Evolutionary conservation across 2,888 invertebrate genomes (phyloP), one percentile per base, ranked within the genome.

Genomic region (Campoplex capitator): DNA sequence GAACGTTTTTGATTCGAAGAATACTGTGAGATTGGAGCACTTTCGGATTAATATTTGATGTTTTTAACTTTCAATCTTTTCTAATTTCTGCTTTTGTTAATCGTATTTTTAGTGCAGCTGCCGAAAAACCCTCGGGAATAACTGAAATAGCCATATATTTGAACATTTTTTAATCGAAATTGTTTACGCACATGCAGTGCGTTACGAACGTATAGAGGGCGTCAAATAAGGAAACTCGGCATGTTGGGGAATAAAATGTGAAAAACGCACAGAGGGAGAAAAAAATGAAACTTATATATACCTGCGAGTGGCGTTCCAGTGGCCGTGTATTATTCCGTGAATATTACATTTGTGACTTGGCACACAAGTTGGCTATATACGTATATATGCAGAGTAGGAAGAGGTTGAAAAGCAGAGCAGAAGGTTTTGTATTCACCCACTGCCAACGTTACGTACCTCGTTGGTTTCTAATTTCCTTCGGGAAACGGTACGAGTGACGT

Each of bases 401-500:
- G 89, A 88, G 88, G 89, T 88, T 83, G 84, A 85, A 84, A 80
- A 83, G 87, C 85, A 88, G 89, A 84, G 87, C 88, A 83, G 87
- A 88, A 89, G 92, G 91, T 92, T 91, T 91, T 81, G 84, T 78
- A 82, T 82, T 84, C 87, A 78, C 68, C 70, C 82, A 74, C 48
- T 74, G 79, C 73, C 74, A 42, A 65, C 77, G 74, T 54, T 23
- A 68, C 48, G 71, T 18, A 76, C 71, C 92, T 87, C 89, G 89
- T 90, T 89, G 92, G 92, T 93, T 93, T 93, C 93, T 94, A 94
- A 94, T 94, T 94, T 94, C 94, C 94, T 94, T 93, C 94, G 94
- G 94, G 94, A 94, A 92, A 94, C 93, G 91, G 85, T 87, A 88
- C 90, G 90, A 91, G 91, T 92, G 92, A 92, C 93, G 92, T 92